Base-by-base conservation (phyloP, 92 coral and sea anemone genomes). In the Pocillopora meandrina region DNA sequence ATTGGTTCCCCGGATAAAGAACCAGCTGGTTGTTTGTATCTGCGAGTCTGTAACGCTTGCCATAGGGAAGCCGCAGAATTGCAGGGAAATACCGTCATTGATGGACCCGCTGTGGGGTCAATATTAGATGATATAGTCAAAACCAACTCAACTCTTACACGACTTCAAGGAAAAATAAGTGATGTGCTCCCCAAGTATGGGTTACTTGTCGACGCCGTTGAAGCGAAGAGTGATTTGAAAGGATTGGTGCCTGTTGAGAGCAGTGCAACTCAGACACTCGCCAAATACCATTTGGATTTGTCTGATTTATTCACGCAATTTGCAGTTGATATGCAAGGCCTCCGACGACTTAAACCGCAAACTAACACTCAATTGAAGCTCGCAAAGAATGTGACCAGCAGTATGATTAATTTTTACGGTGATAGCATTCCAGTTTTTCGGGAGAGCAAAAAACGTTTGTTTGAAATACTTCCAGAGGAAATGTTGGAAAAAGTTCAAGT, bases 301-400 rank as follows among this genome's bases (percentile, higher is more conserved):
- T 97, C 99, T 16, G 99, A 97, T 70, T 80, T 92, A n/a, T 97
- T 97, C 61, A 97, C 99, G 14, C 95, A 97, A 89, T 97, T 92
- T 91, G 99, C 99, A 8, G 90, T 97, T 12, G 98, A 92, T 61
- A 86, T 97, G 91, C 99, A 97, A 84, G 83, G 98, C n/a, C 35
- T 94, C 26, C 93, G 90, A 76, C 92, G 92, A 71, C 95, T 97
- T 34, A 91, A 89, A 65, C 99, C 99, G 14, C 89, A 82, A 71
- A 95, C 99, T 12, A 90, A 92, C 78, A 86, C 90, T 17, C 99
- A 97, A 82, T 55, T 95, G n/a, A 92, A 95, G 64, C 93, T 97
- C 15, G 94, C 98, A 13, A 91, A 93, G 73, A 95, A 92, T 67
- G 62, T 97, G 59, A 95, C 98, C 10, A 87, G 81, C 33, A 84